These are phyloP conservation scores for Protonemura montana DNA, from an alignment of 2,888 invertebrate species.

Conservation along the genomic window DNA sequence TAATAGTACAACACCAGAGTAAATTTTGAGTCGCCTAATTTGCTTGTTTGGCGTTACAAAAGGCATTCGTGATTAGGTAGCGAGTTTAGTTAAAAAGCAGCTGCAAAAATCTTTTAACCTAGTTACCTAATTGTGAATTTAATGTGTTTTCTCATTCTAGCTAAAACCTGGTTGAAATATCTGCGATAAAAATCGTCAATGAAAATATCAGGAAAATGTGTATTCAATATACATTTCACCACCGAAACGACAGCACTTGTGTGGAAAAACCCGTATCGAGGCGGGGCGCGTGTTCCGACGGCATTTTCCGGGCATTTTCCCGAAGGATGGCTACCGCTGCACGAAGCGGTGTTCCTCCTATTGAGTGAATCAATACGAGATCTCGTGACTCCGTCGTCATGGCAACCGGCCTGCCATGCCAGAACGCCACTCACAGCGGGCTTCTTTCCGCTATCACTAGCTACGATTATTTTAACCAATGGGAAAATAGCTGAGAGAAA, in stretches of 20 bases:
- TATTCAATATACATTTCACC: no score
- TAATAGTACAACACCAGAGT: neutral
- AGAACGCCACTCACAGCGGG: neutral
- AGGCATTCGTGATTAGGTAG: neutral
- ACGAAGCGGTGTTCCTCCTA: neutral
- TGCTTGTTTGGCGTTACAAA: neutral
- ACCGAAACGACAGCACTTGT: no score
- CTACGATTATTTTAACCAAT: no score
- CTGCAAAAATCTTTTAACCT: neutral
- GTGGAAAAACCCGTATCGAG: no score
- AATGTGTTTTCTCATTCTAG: no score
- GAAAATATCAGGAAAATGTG: neutral
- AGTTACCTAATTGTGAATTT: neutral
- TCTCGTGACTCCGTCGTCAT: neutral
- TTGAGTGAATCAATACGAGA: constrained; percentile 4
- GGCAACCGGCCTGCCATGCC: neutral
- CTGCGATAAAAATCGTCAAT: neutral
- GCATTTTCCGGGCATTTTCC: neutral
- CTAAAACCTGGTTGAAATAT: neutral
- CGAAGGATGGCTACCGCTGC: neutral
- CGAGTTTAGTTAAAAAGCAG: neutral
- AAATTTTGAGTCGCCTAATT: neutral
- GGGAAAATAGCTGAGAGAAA: no score
- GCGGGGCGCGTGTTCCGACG: no score
- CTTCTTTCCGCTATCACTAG: no score